These are phyloP conservation scores for Urophycis tenuis DNA, from an alignment of 2,797 vertebrate genomes.

Conservation along the genomic window DNA sequence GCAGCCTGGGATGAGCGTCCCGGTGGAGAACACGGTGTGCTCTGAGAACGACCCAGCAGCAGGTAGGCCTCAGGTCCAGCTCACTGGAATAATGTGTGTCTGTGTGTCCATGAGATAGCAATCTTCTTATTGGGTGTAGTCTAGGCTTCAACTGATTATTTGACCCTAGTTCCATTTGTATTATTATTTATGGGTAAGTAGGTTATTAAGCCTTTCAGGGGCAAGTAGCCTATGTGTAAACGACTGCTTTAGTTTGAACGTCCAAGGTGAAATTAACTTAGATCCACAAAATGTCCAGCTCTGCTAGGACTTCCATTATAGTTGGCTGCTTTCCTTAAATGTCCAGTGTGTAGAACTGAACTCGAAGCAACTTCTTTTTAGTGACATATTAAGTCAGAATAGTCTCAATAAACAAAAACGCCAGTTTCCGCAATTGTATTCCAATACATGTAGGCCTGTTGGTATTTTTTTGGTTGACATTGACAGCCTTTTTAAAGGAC, in stretches of 20 bases:
- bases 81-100: background rate
- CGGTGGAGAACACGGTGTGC: constrained; percentile 43
- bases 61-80: constrained; percentile 41
- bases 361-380: background rate
- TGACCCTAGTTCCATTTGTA: too few relatives aligned
- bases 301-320: too few relatives aligned
- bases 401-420: background rate
- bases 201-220: too few relatives aligned
- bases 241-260: too few relatives aligned
- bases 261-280: too few relatives aligned
- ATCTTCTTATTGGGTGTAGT: background rate
- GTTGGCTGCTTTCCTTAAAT: too few relatives aligned
- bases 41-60: constrained; percentile 36
- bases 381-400: background rate
- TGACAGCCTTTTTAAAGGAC: background rate
- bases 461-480: too few relatives aligned
- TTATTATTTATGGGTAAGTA: too few relatives aligned
- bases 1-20: constrained; percentile 56
- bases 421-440: background rate
- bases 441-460: background rate
- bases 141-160: too few relatives aligned
- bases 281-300: too few relatives aligned
- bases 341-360: too few relatives aligned
- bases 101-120: background rate
- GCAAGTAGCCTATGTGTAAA: too few relatives aligned